These are phyloP conservation scores for Apeira syringaria DNA, from an alignment of 2,888 invertebrate genomes.

Conservation along the genomic window DNA sequence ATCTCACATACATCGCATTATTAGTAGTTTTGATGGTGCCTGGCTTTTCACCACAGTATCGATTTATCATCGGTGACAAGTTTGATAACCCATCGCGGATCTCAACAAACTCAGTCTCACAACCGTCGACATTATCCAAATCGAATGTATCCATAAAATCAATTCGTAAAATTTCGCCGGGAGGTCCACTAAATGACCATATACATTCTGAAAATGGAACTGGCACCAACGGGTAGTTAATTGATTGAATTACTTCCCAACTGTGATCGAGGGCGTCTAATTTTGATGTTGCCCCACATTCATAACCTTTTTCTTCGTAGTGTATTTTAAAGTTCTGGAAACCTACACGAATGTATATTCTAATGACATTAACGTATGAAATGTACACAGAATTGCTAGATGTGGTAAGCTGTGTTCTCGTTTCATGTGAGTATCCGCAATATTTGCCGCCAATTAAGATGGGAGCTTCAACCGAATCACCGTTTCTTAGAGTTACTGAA, in stretches of 20 bases:
- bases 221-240: slow-evolving; percentile 92
- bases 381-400: slow-evolving; percentile 83
- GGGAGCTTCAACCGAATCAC: slow-evolving; percentile 88
- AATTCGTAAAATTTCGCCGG: slow-evolving; percentile 88
- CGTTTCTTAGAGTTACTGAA: slow-evolving; percentile 87
- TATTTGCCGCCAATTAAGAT: slow-evolving; percentile 88
- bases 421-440: slow-evolving; percentile 81
- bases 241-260: slow-evolving; percentile 86
- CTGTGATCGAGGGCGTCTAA: slow-evolving; percentile 69
- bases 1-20: slow-evolving; percentile 88
- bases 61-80: slow-evolving; percentile 85
- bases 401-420: slow-evolving; percentile 75
- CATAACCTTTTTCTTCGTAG: slow-evolving; percentile 85
- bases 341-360: neutral
- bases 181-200: slow-evolving; percentile 90
- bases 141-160: slow-evolving; percentile 91
- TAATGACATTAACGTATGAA: slow-evolving; percentile 37
- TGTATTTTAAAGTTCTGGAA: slow-evolving; percentile 69
- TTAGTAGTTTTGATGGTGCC: slow-evolving; percentile 85
- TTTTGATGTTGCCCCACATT: slow-evolving; percentile 88
- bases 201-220: slow-evolving; percentile 91
- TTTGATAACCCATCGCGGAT: slow-evolving; percentile 92
- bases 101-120: slow-evolving; percentile 87
- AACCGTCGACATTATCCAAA: slow-evolving; percentile 66
- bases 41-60: slow-evolving; percentile 85